Base-by-base conservation (phyloP, 1,140 invertebrate species). In the Drosophila persimilis region DNA sequence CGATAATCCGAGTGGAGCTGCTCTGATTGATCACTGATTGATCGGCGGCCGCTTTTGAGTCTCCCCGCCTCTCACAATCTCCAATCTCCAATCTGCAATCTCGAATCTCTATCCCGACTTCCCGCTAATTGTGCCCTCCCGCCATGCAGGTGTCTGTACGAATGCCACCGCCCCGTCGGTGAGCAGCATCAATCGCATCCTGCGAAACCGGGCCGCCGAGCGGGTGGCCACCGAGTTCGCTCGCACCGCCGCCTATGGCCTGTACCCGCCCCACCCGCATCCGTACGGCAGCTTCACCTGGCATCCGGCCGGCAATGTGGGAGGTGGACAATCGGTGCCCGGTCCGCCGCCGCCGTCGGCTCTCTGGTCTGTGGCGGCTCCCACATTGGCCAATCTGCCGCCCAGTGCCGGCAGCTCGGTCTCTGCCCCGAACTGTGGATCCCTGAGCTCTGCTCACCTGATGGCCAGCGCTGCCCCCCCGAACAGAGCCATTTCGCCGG, bases 181-280 rank as follows among this genome's bases (percentile, higher is more conserved):
- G 0, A 97, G 96, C 75, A 97, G 96, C 73, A 98, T 98, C 86
- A 98, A 98, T 92, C 94, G 97, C 74, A 98, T 98, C 77, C 92
- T 98, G 50, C 92, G 97, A 62, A 98, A 98, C 90, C 93, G 97
- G 15, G 97, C 97, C 0, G 97, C 97, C 0, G 97, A 98, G 90
- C 92, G 97, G 45, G 97, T 97, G 0, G 97, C 97, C 0, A 97
- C 96, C 5, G 97, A 98, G 91, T 98, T 98, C 88, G 97, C 97
- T 0, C 92, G 97, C 13, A 97, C 97, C 0, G 97, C 97, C 1
- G 97, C 97, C 17, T 98, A 98, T 90, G 96, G 97, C 0, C 92
- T 97, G 1, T 97, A 97, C 92, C 95, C 95, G n/a, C 94, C 95
- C 0, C 83, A 78, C 5, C 83, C 84, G 24, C 93, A 94, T 90